phyloP scores from a whole-genome alignment of 2,797 vertebrate species.

The Chlorospingus semifuscus region DNA sequence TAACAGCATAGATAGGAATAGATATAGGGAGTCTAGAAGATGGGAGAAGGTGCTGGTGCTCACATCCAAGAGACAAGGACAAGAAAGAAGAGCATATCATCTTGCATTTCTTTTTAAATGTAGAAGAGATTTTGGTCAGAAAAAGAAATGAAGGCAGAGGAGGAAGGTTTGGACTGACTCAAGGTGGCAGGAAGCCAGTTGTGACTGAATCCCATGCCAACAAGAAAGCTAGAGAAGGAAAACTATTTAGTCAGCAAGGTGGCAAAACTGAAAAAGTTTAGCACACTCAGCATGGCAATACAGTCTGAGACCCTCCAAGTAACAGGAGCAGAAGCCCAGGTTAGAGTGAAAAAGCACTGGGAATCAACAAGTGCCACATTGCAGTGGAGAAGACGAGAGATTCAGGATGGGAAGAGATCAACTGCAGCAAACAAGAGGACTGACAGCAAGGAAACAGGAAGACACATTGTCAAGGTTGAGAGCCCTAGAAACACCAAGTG shows the following conservation, averaged over 20 bases:
- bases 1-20: constrained; percentile 14
- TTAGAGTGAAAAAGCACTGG: neutral
- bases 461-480: neutral
- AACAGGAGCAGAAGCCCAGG: neutral
- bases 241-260: constrained; percentile 36
- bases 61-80: neutral
- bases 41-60: neutral
- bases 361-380: neutral
- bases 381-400: neutral
- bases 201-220: neutral
- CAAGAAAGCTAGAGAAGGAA: constrained; percentile 7
- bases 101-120: neutral
- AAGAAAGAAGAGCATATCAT: neutral
- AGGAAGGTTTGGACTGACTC: constrained; percentile 13
- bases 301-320: neutral
- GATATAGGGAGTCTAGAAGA: neutral
- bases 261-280: neutral
- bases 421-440: neutral
- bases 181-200: constrained; percentile 45
- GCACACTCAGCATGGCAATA: neutral
- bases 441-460: neutral
- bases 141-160: constrained; percentile 9
- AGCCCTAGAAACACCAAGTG: neutral
- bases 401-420: neutral
- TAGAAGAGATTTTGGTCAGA: neutral